Evolutionary conservation across 2,888 invertebrate species (phyloP).

Genomic region (Apeira syringaria): DNA sequence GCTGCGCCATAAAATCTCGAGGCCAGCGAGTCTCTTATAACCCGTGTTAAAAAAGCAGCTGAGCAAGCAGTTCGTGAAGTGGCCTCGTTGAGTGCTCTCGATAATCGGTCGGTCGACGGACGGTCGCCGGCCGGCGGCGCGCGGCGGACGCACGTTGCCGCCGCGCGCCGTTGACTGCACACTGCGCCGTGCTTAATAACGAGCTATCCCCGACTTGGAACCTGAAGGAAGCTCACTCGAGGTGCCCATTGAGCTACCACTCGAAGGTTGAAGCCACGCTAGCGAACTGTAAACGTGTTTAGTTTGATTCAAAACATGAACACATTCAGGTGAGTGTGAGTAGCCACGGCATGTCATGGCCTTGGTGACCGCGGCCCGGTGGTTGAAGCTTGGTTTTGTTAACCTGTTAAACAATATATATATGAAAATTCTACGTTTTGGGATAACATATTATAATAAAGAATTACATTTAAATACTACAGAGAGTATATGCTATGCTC

Average conservation of each 20-base stretch:
- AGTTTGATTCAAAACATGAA: no score
- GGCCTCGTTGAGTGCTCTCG: slow-evolving; percentile 12
- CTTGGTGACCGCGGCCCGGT: no score
- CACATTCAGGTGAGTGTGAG: no score
- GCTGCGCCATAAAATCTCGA: slow-evolving; percentile 2
- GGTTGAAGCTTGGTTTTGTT: no score
- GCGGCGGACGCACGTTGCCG: no score
- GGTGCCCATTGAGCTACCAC: slow-evolving; percentile 1
- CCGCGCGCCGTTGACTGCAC: slow-evolving; percentile 30
- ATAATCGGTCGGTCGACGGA: slow-evolving; percentile 9
- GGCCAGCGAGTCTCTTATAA: slow-evolving; percentile 12
- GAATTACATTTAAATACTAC: no score
- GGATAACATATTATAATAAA: no score
- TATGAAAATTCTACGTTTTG: no score
- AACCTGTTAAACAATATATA: no score
- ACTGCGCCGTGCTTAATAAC: slow-evolving; percentile 23
- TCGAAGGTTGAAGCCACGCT: not conserved
- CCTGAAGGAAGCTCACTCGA: not conserved
- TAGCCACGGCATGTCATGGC: no score
- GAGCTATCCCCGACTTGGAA: not conserved
- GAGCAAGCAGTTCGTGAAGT: slow-evolving; percentile 19
- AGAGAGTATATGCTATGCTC: no score
- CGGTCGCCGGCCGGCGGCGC: slow-evolving; percentile 9
- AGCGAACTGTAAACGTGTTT: no score
- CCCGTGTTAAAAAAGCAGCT: slow-evolving; percentile 22